Percentiles rank a stretch among this genome's conserved stretches.
These are phyloP conservation scores for Carassius gibelio DNA, from an alignment of 2,113 vertebrate species.

Conservation along the genomic window DNA sequence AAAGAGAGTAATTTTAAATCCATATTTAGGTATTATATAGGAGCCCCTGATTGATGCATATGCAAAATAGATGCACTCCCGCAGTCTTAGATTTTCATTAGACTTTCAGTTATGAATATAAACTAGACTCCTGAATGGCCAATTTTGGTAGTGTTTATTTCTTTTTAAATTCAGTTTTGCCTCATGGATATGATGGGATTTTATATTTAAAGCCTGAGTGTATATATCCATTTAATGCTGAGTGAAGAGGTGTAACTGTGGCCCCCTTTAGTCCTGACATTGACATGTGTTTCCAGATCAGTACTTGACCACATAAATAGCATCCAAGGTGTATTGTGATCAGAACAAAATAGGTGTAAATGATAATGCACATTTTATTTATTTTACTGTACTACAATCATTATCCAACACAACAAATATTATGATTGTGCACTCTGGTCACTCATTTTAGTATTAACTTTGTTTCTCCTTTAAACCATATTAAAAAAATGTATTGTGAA, in stretches of 20 bases:
- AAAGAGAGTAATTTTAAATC: background rate
- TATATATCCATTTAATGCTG: conserved; percentile 18
- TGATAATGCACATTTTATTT: background rate
- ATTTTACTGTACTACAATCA: background rate
- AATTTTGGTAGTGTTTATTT: background rate
- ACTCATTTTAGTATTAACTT: background rate
- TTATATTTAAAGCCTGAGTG: background rate
- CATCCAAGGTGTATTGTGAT: background rate
- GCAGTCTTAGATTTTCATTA: background rate
- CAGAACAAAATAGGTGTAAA: background rate
- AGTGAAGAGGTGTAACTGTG: conserved; percentile 5
- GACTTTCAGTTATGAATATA: background rate
- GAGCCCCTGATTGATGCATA: background rate
- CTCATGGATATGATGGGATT: conserved; percentile 6
- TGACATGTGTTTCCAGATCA: background rate
- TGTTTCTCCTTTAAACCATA: background rate
- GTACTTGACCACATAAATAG: background rate
- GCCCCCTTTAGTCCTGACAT: conserved; percentile 2
- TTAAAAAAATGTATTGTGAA: background rate
- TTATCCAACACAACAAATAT: background rate
- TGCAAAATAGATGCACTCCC: background rate
- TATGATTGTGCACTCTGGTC: background rate
- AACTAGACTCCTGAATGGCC: background rate
- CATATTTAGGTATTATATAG: background rate
- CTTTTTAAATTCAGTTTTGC: conserved; percentile 4